These are phyloP conservation scores for Poeciliopsis occidentalis DNA, from an alignment of 2,113 vertebrate species.

Conservation along the genomic window DNA sequence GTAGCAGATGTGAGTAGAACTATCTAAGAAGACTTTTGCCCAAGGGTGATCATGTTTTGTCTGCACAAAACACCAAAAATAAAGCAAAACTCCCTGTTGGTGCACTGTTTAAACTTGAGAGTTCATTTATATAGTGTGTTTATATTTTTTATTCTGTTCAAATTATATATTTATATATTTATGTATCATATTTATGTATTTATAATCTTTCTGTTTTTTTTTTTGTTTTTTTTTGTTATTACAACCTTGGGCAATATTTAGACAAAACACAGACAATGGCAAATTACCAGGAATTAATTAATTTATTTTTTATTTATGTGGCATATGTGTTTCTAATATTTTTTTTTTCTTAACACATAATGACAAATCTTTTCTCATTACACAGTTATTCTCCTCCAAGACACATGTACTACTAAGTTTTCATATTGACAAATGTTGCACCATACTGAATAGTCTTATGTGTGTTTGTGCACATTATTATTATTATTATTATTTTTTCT, in stretches of 20 bases:
- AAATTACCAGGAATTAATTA: conserved; percentile 78
- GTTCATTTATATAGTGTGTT: conserved; percentile 59
- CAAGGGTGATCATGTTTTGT: conserved; percentile 67
- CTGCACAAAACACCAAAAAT: conserved; percentile 72
- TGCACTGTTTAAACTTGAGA: conserved; percentile 56
- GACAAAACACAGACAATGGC: conserved; percentile 72
- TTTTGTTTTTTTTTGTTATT: background rate
- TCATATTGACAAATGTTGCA: conserved; percentile 44
- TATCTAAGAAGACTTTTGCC: conserved; percentile 71
- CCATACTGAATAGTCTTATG: conserved; percentile 40
- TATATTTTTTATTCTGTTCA: conserved; percentile 50
- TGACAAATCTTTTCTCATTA: conserved; percentile 1
- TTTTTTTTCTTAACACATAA: conserved; percentile 25
- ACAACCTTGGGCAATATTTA: conserved; percentile 24
- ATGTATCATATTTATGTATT: conserved; percentile 45
- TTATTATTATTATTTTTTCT: conserved; percentile 9
- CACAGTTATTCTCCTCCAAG: conserved; percentile 23
- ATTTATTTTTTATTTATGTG: conserved; percentile 13
- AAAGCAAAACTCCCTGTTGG: conserved; percentile 67
- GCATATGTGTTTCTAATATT: conserved; percentile 22
- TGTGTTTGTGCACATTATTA: conserved; percentile 27
- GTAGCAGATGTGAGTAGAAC: conserved; percentile 65
- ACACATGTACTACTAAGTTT: conserved; percentile 22
- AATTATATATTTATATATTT: conserved; percentile 50
- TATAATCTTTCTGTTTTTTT: conserved; percentile 43